phyloP scores from a whole-genome alignment of 64 coral and sea anemone species.

The Cladopsammia gracilis region DNA sequence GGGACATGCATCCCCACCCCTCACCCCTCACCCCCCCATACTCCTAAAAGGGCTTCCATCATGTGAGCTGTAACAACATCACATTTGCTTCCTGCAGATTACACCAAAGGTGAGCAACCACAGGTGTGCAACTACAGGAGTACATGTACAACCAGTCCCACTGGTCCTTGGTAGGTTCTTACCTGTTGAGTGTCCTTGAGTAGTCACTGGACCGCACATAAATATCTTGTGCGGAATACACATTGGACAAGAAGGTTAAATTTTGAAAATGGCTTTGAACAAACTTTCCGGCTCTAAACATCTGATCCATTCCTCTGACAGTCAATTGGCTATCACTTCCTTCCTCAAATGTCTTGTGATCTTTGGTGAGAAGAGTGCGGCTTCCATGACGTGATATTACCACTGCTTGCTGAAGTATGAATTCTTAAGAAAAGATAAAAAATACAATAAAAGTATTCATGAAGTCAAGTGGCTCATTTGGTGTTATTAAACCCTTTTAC shows the following conservation, averaged over 20 bases:
- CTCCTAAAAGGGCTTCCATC: too few species aligned
- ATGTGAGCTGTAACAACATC: too few species aligned
- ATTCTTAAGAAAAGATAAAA: conserved; percentile 11
- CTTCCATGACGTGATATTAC: conserved; percentile 94
- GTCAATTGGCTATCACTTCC: conserved; percentile 66
- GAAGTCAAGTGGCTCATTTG: too few species aligned
- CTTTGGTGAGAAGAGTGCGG: conserved; percentile 60
- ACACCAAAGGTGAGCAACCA: too few species aligned
- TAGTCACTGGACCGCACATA: conserved; percentile 88
- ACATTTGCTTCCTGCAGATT: too few species aligned
- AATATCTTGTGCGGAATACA: conserved; percentile 42
- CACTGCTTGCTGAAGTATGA: conserved; percentile 50
- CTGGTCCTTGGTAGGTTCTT: background rate
- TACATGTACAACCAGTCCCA: background rate
- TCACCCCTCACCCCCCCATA: too few species aligned
- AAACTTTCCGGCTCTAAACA: conserved; percentile 80
- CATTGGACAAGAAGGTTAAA: background rate
- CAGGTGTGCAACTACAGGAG: too few species aligned
- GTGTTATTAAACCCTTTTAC: too few species aligned
- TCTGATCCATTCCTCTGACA: conserved; percentile 85
- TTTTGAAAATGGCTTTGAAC: conserved; percentile 22
- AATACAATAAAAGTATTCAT: background rate
- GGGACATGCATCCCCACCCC: too few species aligned
- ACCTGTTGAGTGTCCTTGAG: conserved; percentile 84
- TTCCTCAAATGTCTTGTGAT: conserved; percentile 79